Evolutionary conservation across 1,140 invertebrate genomes (phyloP).

Genomic region (Platorchestia sp.): DNA sequence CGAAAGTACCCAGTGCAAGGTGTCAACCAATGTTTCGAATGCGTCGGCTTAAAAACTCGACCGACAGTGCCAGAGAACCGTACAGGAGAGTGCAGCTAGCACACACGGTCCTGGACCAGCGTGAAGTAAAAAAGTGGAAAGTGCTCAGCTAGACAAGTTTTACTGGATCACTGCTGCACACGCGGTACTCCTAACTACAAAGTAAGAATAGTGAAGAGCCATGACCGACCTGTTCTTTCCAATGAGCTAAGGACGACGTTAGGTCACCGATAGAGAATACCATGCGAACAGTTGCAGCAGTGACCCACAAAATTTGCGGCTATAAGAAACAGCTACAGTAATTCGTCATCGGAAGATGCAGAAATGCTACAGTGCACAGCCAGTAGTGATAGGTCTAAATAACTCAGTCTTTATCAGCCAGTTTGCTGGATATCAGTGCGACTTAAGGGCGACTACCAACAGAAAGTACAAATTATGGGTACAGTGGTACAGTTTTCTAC

Average conservation of each 20-base stretch:
- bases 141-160: conserved; percentile 26
- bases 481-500: background rate
- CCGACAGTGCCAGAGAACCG: background rate
- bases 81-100: background rate
- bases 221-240: background rate
- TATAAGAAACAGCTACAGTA: background rate
- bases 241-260: background rate
- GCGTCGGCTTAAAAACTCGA: background rate
- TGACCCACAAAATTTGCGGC: background rate
- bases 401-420: background rate
- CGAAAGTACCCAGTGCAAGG: background rate
- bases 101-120: background rate
- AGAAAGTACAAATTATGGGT: background rate
- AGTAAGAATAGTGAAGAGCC: background rate
- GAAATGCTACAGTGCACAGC: conserved; percentile 51
- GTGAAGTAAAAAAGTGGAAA: background rate
- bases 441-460: background rate
- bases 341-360: background rate
- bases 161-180: background rate
- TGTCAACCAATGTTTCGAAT: background rate
- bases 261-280: background rate
- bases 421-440: background rate
- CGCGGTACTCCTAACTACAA: background rate
- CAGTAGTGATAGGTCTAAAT: background rate
- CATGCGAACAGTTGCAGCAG: background rate